Evolutionary conservation across 2,888 invertebrate genomes (phyloP), one percentile per base, ranked within the genome.

Genomic region (Eristalis arbustorum): DNA sequence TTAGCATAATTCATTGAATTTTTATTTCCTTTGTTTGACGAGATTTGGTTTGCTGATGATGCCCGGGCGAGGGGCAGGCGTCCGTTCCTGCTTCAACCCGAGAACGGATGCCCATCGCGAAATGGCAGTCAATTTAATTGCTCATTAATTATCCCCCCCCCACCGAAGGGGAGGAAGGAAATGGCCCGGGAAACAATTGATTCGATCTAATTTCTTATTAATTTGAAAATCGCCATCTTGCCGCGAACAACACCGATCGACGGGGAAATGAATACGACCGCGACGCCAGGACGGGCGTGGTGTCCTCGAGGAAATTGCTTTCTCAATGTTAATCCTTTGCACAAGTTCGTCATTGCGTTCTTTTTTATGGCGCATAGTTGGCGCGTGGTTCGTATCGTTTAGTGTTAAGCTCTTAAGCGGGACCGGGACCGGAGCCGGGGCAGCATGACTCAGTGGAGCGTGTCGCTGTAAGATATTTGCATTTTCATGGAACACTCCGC

Each of bases 101-200:
- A 73, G 59, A 67, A 69, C 18, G 72, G 67, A 66, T 74, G 67
- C 64, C 74, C 63, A 81, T 78, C 66, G 73, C 25, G 66, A 78
- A 81, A 64, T 71, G 85, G 77, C 66, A 74, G 74, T 82, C 81
- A 74, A 68, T 82, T 81, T 85, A 85, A 82, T 85, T 82, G 77
- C 81, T 85, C 85, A 77, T 85, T 85, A 85, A 85, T 85, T 81
- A 82, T 31, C 74, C 74, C 69, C 71, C 62, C 74, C 59, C 22
- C 57, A 73, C 25, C 49, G 31, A 10, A 10, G n/a, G n/a, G n/a
- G n/a, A n/a, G n/a, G 40, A 13, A n/a, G 28, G 49, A 66, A 37
- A 3, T 42, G 64, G 13, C 42, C 34, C n/a, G 22, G 59, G 37
- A 74, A 77, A 62, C 72, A 76, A 80, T 80, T 73, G 76, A 80